Conservation (phyloP, 2,113 vertebrate genomes). For the Stomatorhinus ivindoensis region DNA sequence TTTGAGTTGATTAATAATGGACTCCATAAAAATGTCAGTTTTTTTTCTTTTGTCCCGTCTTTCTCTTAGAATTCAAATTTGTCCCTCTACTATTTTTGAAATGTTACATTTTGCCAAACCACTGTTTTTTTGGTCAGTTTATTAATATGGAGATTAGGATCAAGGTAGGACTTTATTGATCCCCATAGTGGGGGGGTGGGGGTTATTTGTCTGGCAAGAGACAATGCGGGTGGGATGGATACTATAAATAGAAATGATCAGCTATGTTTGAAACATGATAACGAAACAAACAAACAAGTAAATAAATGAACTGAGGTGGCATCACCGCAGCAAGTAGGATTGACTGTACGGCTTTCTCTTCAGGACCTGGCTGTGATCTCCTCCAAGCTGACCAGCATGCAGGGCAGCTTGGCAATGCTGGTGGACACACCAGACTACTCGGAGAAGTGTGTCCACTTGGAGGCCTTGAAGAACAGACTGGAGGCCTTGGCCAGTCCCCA, state of each 20-base stretch:
- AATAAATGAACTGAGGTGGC: not conserved
- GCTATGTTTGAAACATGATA: not conserved
- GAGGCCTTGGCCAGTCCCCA: slow-evolving; percentile 91
- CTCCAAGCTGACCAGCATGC: slow-evolving; percentile 88
- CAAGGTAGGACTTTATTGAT: not conserved
- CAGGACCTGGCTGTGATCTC: slow-evolving; percentile 85
- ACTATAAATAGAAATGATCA: not conserved
- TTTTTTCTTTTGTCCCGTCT: not conserved
- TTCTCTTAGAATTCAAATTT: not conserved
- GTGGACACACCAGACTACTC: slow-evolving; percentile 94
- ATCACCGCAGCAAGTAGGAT: not conserved
- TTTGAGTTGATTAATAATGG: not conserved
- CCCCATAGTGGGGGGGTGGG: not conserved
- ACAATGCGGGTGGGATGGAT: not conserved
- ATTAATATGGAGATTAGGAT: not conserved
- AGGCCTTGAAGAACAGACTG: slow-evolving; percentile 89
- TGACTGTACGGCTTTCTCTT: not conserved
- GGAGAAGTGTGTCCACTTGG: slow-evolving; percentile 91
- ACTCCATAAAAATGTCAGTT: not conserved
- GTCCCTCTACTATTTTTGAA: not conserved
- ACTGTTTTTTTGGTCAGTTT: not conserved
- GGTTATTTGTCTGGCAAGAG: not conserved
- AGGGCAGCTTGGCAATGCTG: slow-evolving; percentile 87
- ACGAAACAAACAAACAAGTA: not conserved
- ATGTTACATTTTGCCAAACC: not conserved